Evolutionary conservation across 2,113 vertebrate species (phyloP).

Genomic region (Macroglossus sobrinus): DNA sequence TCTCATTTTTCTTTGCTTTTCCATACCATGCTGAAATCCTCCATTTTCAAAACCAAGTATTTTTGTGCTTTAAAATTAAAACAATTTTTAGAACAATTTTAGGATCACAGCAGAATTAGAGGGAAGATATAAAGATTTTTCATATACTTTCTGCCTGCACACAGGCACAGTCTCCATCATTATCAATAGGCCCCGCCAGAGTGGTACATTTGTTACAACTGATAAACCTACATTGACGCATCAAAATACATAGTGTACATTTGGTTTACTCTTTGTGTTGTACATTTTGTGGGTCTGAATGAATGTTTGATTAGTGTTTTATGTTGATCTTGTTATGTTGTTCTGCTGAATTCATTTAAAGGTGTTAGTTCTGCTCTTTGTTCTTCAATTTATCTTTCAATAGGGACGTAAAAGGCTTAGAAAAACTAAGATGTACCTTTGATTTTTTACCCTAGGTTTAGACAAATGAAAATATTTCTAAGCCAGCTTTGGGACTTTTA

Average conservation of each 20-base stretch:
- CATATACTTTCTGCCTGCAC: background rate
- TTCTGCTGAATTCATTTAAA: background rate
- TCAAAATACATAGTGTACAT: background rate
- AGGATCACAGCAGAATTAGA: background rate
- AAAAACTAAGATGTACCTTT: background rate
- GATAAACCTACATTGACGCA: background rate
- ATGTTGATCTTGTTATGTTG: background rate
- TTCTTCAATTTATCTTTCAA: background rate
- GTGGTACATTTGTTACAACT: background rate
- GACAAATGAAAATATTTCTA: background rate
- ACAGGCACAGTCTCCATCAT: background rate
- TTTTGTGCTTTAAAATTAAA: background rate
- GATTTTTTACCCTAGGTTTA: background rate
- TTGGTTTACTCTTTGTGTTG: background rate
- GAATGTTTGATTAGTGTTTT: background rate
- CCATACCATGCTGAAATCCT: background rate
- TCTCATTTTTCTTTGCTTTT: background rate
- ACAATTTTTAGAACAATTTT: background rate
- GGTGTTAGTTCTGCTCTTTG: background rate
- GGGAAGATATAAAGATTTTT: background rate
- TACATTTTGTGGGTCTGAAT: background rate
- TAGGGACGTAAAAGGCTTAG: background rate
- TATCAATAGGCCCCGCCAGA: background rate
- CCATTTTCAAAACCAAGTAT: background rate
- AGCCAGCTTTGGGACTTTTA: background rate